Base-by-base conservation (phyloP, 2,888 invertebrate genomes). In the Cetonia aurata region DNA sequence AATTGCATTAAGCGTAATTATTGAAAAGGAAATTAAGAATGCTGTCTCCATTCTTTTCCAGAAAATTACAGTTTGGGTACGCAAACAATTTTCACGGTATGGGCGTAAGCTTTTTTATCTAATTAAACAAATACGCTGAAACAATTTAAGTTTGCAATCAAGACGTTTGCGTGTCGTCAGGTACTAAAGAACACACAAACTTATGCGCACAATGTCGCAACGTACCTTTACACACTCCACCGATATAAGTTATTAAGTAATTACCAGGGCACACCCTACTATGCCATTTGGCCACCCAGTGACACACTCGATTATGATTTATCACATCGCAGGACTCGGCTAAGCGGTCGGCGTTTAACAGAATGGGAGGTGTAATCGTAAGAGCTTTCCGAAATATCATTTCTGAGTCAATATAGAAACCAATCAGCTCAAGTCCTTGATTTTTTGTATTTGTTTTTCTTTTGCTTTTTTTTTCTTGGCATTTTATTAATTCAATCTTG, bases 171-270 rank as follows among this genome's bases (percentile, higher is more conserved):
- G 48, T 48, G 62, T 48, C 48, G 13, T 25, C 33, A 15, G 48
- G 44, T 33, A 31, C 9, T 62, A 62, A 62, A 62, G 62, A 62
- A 48, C 48, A 33, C 62, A 62, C 62, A 62, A 62, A 62, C 44
- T 59, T 59, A 44, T 19, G 59, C 15, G 44, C 59, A 37, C 15
- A 50, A 50, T 62, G 62, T 62, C 48, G 62, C 62, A 62, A 62
- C 48, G 13, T 62, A 13, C 62, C 44, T 59, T 17, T 59, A 13
- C 42, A 19, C 19, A 48, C 33, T 48, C 56, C 17, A 62, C 33
- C 48, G 48, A 48, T 48, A 62, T 50, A 69, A 67, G 67, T 70
- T 72, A 70, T 62, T 72, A 72, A 68, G 72, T 72, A 72, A 72
- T 72, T 72, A 72, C 72, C 67, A 48, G 55, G 60, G 48, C 72